Base-by-base conservation (phyloP, 2,888 invertebrate genomes). In the Pachliopta kotzebuea region DNA sequence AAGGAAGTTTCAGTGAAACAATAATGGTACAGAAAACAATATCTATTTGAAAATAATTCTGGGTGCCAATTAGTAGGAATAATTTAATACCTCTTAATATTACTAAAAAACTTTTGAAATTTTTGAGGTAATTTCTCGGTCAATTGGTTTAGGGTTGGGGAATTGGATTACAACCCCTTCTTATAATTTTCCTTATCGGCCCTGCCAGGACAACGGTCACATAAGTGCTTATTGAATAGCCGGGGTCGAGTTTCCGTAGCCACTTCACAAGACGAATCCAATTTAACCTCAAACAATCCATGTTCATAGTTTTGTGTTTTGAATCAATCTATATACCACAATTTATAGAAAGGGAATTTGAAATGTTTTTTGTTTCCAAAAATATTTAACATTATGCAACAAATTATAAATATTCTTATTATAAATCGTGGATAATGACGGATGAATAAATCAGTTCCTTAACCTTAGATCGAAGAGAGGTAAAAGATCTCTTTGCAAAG, bases 201-300 rank as follows among this genome's bases (percentile, higher is more conserved):
- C 42, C 60, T 54, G 56, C 37, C 53, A 57, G 60, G 56, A 61
- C 49, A 57, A 53, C 65, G 65, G 65, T 65, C 60, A 53, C 56
- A 52, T 61, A 61, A 65, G 65, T 65, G 65, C 60, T 65, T 65
- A 65, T 65, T 61, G 60, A 61, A 65, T 61, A 57, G 60, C 60
- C 53, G 29, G 65, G 60, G 45, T 57, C 65, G 60, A 57, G 60
- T 53, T 54, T 57, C 53, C 45, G 53, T 26, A 9, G 52, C 29
- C 60, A 52, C 56, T 60, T 65, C 56, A 52, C 56, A 57, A 23
- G 65, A 65, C 57, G 57, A 65, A 65, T 60, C 53, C 60, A 29
- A 61, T 65, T 49, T 54, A 49, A 45, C 60, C 26, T 37, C 56
- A 24, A 49, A 49, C 49, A 49, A 49, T 49, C 49, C 49, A 53